phyloP scores from a whole-genome alignment of 2,888 invertebrate species.

The Megamerina dolium region DNA sequence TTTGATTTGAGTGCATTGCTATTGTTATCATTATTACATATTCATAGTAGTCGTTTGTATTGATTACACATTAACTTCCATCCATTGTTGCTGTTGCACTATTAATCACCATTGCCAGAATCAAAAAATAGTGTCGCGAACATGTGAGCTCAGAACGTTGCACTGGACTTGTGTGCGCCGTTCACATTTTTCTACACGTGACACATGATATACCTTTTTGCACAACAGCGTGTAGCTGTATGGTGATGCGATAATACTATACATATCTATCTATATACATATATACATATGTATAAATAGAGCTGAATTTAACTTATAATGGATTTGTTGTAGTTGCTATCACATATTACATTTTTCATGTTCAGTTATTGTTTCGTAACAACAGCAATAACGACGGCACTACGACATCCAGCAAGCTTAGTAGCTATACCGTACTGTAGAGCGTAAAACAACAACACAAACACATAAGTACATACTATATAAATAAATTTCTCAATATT shows the following conservation, averaged over 20 bases:
- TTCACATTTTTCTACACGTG: slow-evolving; percentile 35
- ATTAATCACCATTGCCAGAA: slow-evolving; percentile 8
- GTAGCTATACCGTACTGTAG: too few species aligned
- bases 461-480: too few species aligned
- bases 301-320: slow-evolving; percentile 15
- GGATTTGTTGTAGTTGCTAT: too few species aligned
- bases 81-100: slow-evolving; percentile 9
- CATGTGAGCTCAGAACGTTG: slow-evolving; percentile 44
- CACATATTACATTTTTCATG: too few species aligned
- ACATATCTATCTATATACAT: too few species aligned
- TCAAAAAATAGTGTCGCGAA: slow-evolving; percentile 32
- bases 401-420: too few species aligned
- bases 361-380: too few species aligned
- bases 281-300: slow-evolving; percentile 28
- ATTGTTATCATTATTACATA: slow-evolving; percentile 3
- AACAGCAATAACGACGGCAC: slow-evolving; percentile 1
- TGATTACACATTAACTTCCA: neutral
- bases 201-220: slow-evolving; percentile 16
- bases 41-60: slow-evolving; percentile 1
- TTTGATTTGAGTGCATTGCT: slow-evolving; percentile 4
- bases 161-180: slow-evolving; percentile 27
- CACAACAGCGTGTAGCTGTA: slow-evolving; percentile 1
- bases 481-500: too few species aligned
- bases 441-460: too few species aligned
- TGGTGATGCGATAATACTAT: too few species aligned